Evolutionary conservation across 2,797 vertebrate species (phyloP), one percentile per base, ranked within the genome.

Genomic region (Catamblyrhynchus diadema): DNA sequence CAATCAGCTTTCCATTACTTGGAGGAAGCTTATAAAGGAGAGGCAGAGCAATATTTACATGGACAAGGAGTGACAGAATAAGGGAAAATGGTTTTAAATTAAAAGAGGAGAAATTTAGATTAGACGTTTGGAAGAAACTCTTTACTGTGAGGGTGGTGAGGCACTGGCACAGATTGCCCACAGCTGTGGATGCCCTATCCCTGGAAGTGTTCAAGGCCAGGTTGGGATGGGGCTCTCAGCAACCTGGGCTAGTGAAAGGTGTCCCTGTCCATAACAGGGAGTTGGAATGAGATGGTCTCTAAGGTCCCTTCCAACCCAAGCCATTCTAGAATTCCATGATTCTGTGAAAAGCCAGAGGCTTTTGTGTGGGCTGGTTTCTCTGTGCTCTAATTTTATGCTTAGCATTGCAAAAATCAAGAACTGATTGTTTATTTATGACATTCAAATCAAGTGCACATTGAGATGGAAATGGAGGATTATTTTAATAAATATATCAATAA

Each of bases 401-500:
- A 93, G 60, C 77, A 51, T 41, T 33, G 77, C 88, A 93, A 88
- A 95, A 94, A 91, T 79, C 80, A 93, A 72, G 70, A 88, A 44
- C 39, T 61, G 32, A 69, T 86, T 91, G 37, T 82, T 96, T 93
- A 81, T 95, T 94, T 94, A 90, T 71, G 79, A 78, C 54, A 82
- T 92, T 92, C 70, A 88, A 92, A 93, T 88, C 44, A 85, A 80
- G 37, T 44, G 30, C 57, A 84, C 45, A 80, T 61, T 69, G 45
- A 90, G 62, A 94, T 81, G 57, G 81, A 93, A 95, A 89, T 69
- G n/a, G 71, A 60, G 23, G 35, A 81, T 54, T 74, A 56, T 65
- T 94, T 90, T 75, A 45, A 78, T 69, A 81, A 94, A 62, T 32
- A 37, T 9, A 85, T 61, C 87, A 82, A 44, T 74, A 86, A 91